phyloP scores from a whole-genome alignment of 2,113 vertebrate species.

The Mirounga angustirostris region DNA sequence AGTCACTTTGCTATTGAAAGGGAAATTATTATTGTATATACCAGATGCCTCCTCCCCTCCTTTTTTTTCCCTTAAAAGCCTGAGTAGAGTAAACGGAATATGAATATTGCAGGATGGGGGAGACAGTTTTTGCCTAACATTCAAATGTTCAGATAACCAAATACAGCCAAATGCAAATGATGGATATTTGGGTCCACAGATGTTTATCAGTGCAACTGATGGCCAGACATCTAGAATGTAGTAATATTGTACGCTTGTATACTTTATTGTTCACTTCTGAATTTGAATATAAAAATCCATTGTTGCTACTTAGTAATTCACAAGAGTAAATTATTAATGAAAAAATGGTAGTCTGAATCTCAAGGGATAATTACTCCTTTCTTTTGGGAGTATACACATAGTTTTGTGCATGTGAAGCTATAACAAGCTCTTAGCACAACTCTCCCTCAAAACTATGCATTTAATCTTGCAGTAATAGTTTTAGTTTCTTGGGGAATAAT shows the following conservation, averaged over 20 bases:
- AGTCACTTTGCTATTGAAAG: not conserved
- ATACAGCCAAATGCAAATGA: not conserved
- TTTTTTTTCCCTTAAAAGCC: not conserved
- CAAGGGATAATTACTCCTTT: not conserved
- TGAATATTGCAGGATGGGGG: not conserved
- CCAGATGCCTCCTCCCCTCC: too few species aligned
- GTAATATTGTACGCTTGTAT: not conserved
- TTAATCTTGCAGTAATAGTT: not conserved
- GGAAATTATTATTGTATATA: not conserved
- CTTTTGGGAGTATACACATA: not conserved
- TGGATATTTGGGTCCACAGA: not conserved
- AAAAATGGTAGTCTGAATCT: not conserved
- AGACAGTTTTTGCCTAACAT: not conserved
- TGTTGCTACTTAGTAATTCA: not conserved
- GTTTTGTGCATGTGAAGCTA: not conserved
- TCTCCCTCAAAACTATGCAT: not conserved
- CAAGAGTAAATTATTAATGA: constrained; percentile 2
- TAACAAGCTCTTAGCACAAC: not conserved
- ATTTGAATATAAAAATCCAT: not conserved
- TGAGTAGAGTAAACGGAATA: not conserved
- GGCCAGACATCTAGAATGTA: not conserved
- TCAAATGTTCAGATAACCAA: not conserved
- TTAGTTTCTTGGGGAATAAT: not conserved
- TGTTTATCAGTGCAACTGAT: not conserved
- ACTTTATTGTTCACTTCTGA: not conserved